Evolutionary conservation across 2,797 vertebrate genomes (phyloP).

Genomic region (Danio tinwini): DNA sequence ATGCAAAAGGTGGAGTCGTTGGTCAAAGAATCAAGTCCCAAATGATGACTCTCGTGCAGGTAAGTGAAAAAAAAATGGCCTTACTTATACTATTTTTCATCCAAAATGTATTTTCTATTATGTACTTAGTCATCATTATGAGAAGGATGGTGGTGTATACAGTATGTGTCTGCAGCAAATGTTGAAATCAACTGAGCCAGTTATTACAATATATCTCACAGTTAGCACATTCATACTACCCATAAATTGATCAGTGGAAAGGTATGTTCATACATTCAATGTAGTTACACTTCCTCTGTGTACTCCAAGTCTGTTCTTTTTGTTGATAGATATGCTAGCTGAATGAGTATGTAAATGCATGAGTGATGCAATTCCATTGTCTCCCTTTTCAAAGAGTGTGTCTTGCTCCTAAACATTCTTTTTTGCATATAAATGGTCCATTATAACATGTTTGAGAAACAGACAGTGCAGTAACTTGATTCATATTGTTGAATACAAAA

Average conservation of each 20-base stretch:
- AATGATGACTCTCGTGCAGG: no score
- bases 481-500: conserved; percentile 10
- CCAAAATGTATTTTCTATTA: conserved; percentile 39
- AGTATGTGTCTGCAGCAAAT: conserved; percentile 30
- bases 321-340: not conserved
- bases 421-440: not conserved
- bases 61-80: conserved; percentile 19
- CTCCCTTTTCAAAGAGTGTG: not conserved
- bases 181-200: conserved; percentile 12
- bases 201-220: conserved; percentile 2
- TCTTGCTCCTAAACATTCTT: not conserved
- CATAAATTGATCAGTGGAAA: not conserved
- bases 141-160: conserved; percentile 17
- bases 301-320: conserved; percentile 7
- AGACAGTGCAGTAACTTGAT: conserved; percentile 8
- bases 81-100: conserved; percentile 32
- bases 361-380: not conserved
- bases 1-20: conserved; percentile 37
- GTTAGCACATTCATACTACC: conserved; percentile 20
- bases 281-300: not conserved
- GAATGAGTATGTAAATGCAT: not conserved
- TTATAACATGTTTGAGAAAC: conserved; percentile 10
- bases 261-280: no score
- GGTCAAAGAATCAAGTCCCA: conserved; percentile 39
- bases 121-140: conserved; percentile 8